These are phyloP conservation scores for Dunckerocampus dactyliophorus DNA, from an alignment of 2,113 vertebrate species.

Conservation along the genomic window DNA sequence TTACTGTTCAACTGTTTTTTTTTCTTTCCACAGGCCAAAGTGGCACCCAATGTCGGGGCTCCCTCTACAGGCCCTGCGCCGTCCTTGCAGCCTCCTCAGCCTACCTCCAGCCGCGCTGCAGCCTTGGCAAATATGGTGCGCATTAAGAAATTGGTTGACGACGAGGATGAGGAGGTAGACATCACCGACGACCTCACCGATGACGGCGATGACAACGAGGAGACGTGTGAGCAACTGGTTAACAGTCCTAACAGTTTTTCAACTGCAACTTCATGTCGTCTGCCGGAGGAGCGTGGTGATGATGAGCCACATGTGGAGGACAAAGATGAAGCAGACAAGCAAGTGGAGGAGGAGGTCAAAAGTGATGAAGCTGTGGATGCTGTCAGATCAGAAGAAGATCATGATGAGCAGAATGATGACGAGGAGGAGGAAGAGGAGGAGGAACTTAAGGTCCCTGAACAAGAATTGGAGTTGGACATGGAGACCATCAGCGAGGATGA, in stretches of 20 bases:
- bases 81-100: constrained; percentile 22
- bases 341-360: not conserved
- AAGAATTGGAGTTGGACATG: constrained; percentile 84
- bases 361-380: constrained; percentile 22
- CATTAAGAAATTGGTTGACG: constrained; percentile 88
- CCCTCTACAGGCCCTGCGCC: constrained; percentile 38
- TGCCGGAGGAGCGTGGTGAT: constrained; percentile 8
- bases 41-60: constrained; percentile 60
- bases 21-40: constrained; percentile 72
- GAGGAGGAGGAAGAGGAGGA: constrained; percentile 77
- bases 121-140: constrained; percentile 81
- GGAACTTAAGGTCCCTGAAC: constrained; percentile 85
- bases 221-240: constrained; percentile 1
- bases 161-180: constrained; percentile 94
- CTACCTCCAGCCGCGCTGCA: constrained; percentile 19
- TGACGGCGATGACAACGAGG: constrained; percentile 41
- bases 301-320: not conserved
- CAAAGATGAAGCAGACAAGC: not conserved
- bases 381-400: constrained; percentile 30
- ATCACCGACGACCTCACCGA: constrained; percentile 97
- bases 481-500: constrained; percentile 85
- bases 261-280: not conserved
- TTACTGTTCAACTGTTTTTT: not conserved
- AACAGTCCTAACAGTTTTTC: constrained; percentile 8
- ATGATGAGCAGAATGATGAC: constrained; percentile 22